phyloP scores from a whole-genome alignment of 2,888 invertebrate genomes.

The Apodemia duryi region DNA sequence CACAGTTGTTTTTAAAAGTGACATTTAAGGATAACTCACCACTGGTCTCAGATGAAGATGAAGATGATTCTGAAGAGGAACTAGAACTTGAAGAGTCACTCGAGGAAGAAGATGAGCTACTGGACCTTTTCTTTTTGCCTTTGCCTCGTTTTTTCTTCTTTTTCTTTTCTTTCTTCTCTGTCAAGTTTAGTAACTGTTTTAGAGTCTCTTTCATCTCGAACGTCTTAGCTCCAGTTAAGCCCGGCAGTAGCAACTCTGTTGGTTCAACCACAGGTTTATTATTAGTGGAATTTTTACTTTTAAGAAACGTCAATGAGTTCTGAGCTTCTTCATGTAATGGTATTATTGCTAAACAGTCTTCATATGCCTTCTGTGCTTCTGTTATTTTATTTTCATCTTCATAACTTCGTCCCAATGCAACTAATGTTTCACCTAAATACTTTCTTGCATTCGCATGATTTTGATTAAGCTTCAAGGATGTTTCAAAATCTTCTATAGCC shows the following conservation, averaged over 20 bases:
- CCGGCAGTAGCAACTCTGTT: conserved; percentile 80
- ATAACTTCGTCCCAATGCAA: conserved; percentile 92
- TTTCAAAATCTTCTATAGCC: conserved; percentile 96
- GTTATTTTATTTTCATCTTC: conserved; percentile 92
- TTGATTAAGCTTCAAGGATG: conserved; percentile 91
- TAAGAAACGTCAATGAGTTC: conserved; percentile 89
- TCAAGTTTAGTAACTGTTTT: conserved; percentile 81
- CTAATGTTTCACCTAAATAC: conserved; percentile 95
- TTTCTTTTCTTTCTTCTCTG: conserved; percentile 83
- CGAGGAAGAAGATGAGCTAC: conserved; percentile 83
- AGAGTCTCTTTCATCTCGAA: conserved; percentile 83
- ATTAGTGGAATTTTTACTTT: conserved; percentile 79
- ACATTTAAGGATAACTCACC: conserved; percentile 39
- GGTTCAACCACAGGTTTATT: conserved; percentile 82
- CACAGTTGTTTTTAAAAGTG: too few species aligned
- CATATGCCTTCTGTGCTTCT: conserved; percentile 91
- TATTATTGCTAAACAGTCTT: conserved; percentile 89
- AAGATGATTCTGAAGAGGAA: conserved; percentile 78
- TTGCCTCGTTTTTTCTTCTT: conserved; percentile 83
- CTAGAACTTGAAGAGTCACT: conserved; percentile 83
- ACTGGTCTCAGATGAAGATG: conserved; percentile 79
- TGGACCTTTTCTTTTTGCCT: conserved; percentile 81
- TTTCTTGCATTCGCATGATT: conserved; percentile 95
- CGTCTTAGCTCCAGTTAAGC: conserved; percentile 75
- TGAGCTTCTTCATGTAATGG: conserved; percentile 94